Base-by-base conservation (phyloP, 2,797 vertebrate species). In the Triplophysa bombifrons region DNA sequence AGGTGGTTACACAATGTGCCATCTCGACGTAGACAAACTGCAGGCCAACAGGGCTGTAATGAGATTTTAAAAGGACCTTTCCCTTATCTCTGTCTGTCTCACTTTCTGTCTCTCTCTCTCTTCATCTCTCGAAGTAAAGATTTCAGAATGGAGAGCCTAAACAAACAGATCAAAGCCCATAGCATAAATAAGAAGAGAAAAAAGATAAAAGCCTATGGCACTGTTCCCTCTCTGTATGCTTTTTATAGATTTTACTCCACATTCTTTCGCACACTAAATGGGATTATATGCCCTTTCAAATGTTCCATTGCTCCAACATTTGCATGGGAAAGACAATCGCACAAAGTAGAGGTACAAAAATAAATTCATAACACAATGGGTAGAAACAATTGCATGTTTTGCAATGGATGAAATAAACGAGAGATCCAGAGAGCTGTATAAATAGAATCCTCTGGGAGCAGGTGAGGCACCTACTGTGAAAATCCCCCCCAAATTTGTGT, bases 1-100 rank as follows among this genome's bases (percentile, higher is more conserved):
- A 72, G 61, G 68, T 67, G 13, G 25, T 71, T 71, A 60, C 51
- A 66, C 60, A 77, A 72, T 66, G 38, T 5, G 16, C 44, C 48
- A n/a, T 46, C 70, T 58, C 25, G 41, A 0, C 63, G 76, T 46
- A 81, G 73, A 53, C 58, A 71, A 71, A 65, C 73, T 30, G 12
- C 25, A 58, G 34, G 66, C 58, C 25, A 64, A 48, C n/a, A 14
- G 51, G 30, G 67, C 25, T 56, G 5, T 72, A 58, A 76, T 81
- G 34, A 71, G 73, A 66, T 81, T 81, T 81, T 44, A 34, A 61
- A 81, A 81, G 46, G 41, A n/a, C n/a, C 46, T n/a, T 65, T 53
- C 38, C 9, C 22, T 19, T 46, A 8, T 61, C 55, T 46, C 19
- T 12, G 10, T 74, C 14, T 61, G 9, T 22, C 16, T 60, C 53